Base-by-base conservation (phyloP, 2,888 invertebrate species). In the Tupiocoris notatus region DNA sequence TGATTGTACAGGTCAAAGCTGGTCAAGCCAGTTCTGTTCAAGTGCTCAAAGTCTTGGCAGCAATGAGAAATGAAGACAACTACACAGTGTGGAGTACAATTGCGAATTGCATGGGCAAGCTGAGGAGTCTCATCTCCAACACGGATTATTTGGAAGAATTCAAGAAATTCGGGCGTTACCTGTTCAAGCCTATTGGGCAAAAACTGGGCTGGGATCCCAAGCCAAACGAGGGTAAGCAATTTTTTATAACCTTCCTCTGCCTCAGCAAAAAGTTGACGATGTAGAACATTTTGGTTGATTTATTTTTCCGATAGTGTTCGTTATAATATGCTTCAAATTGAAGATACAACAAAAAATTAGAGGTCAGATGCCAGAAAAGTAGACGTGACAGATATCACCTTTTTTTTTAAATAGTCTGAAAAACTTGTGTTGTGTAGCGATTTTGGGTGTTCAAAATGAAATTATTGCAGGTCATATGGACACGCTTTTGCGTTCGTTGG, bases 31-130 rank as follows among this genome's bases (percentile, higher is more conserved):
- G 91, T 77, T 94, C 95, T 12, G 91, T 91, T 0, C 91, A 94
- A 83, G 91, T 92, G 0, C 85, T 98, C 71, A 90, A 92, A 82
- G 86, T 97, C n/a, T 90, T 95, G 82, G 89, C 91, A 81, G 93
- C 95, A 0, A 96, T 91, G 83, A 88, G 89, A 79, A 89, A 92
- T 80, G 96, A 98, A 84, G 90, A 90, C 56, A 93, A 96, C 84
- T 98, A 92, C 85, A 95, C 96, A 0, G 97, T 97, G 0, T 98
- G 97, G 97, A 6, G 79, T 18, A 91, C 91, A 0, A 90, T 95
- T 80, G 89, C 89, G 59, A 92, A 91, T 83, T 92, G 92, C 81
- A 85, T 96, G 74, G 88, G 89, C n/a, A 91, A 91, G 83, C 86
- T 96, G 71, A 89, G 89, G 76, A 88, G 89, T 63, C 86, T 96